Base-by-base conservation (phyloP, 2,797 vertebrate genomes). In the Hippopotamyrus pictus region DNA sequence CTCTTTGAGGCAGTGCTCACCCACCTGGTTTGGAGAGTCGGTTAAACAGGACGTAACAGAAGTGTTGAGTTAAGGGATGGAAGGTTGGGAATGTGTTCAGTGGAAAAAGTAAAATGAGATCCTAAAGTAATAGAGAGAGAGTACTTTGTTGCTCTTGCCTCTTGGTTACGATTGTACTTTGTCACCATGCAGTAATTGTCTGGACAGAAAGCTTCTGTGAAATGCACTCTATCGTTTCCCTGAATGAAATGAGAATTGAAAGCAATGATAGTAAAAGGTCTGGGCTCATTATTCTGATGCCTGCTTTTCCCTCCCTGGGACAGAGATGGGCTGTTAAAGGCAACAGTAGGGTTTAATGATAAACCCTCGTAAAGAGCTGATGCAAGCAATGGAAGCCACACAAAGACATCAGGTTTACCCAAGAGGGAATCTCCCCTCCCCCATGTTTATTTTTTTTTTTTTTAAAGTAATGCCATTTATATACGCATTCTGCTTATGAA, bases 11-110 rank as follows among this genome's bases (percentile, higher is more conserved):
- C 37, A 25, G 82, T 9, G 46, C 3, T 11, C 22, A 25, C 5
- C 17, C 17, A 57, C 29, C 19, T 29, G 86, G 73, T 14, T 25
- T 4, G 48, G 33, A 50, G 87, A 89, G 86, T 25, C 73, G 87
- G 89, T 90, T 79, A 73, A 65, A 8, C 8, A 22, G 86, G 86
- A 89, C 88, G 85, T 90, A 89, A 85, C n/a, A 89, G 73, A 73
- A 90, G 29, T 51, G 33, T 79, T 76, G 65, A 41, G 33, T 88
- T 48, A 33, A 41, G 53, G 86, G 25, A 57, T 25, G 29, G 25
- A 54, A 87, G 53, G 1, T 14, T 87, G 50, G 33, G 84, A 86
- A 54, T 73, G 33, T 73, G 33, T 82, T 82, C 41, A 22, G 2
- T 82, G 19, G 76, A 46, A 82, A 82, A 82, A 87, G 86, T 19